A percentile compares a stretch with the other conserved stretches of the same genome.
Conservation (phyloP, 2,888 invertebrate genomes). For the Macrophya alboannulata region DNA sequence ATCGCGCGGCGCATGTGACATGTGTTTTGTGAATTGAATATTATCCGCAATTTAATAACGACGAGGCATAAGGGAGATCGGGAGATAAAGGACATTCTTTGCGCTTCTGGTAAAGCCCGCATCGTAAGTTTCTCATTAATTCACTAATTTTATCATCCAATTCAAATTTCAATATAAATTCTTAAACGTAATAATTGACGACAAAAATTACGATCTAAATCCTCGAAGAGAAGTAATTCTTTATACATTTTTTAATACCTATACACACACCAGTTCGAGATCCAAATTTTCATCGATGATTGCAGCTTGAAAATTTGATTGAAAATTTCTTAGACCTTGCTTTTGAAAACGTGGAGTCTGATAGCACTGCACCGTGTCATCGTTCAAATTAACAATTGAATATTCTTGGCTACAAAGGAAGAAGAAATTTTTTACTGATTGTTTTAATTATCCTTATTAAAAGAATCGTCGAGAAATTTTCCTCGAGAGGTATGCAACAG, state of each 20-base stretch:
- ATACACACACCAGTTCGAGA: not conserved
- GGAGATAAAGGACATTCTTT: constrained; percentile 15
- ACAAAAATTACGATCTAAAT: not conserved
- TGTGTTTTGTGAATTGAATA: constrained; percentile 45
- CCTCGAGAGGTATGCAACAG: not conserved
- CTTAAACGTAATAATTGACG: not conserved
- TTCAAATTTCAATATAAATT: not conserved
- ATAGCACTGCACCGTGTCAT: not conserved
- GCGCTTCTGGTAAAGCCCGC: not conserved
- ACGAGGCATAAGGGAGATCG: not conserved
- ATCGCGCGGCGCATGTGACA: constrained; percentile 43
- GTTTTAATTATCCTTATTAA: constrained; percentile 8
- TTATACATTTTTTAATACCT: not conserved
- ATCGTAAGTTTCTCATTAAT: constrained; percentile 14
- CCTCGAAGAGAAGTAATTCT: not conserved
- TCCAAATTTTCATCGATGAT: not conserved
- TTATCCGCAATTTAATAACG: not conserved
- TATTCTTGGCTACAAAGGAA: not conserved
- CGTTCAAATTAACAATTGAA: not conserved
- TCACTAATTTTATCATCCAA: not conserved
- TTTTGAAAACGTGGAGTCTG: not conserved
- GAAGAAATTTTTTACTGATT: not conserved
- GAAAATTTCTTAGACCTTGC: not conserved
- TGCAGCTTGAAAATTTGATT: not conserved
- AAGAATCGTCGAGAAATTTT: not conserved